Evolutionary conservation across 2,797 vertebrate genomes (phyloP), one percentile per base, ranked within the genome.

Genomic region (Pelochelys cantorii): DNA sequence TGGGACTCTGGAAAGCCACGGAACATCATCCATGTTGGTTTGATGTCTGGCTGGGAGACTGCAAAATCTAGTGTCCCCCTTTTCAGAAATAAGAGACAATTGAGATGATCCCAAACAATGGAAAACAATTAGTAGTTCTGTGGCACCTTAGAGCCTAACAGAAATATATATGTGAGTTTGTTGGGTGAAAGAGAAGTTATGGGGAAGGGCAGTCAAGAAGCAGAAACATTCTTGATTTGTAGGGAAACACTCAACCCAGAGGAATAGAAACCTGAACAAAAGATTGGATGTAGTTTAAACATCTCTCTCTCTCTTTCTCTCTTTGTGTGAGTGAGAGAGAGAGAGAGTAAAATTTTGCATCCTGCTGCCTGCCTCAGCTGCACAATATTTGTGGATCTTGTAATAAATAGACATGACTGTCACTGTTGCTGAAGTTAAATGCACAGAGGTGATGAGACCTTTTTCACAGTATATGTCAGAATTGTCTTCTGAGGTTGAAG

Each of bases 71-170:
- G 90, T 86, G 88, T 83, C 83, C 82, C 81, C 92, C 65, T 31
- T 14, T 68, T 79, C 80, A 89, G 93, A 87, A 71, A 84, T 86
- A 83, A 85, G 12, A 15, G 27, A 34, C 34, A 52, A 48, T 48
- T 48, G 57, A 34, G 59, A 52, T 77, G 23, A 90, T 87, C 91
- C 85, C 89, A 82, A 95, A 88, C 85, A 95, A 96, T 94, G 87
- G n/a, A n/a, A n/a, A n/a, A n/a, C 42, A 48, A 48, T 48, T 7
- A 48, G 42, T 48, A 48, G 42, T 48, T 48, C 42, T 48, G 42
- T 48, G 42, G 42, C 42, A 48, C 42, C 42, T 48, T 48, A 48
- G 42, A 48, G 42, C 42, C 42, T 48, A 48, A 48, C 42, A 48
- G 42, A 48, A 48, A 48, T 48, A 48, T 48, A 48, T 48, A 48